Evolutionary conservation across 1,140 invertebrate genomes (phyloP).

Genomic region (Danaus melanippus): DNA sequence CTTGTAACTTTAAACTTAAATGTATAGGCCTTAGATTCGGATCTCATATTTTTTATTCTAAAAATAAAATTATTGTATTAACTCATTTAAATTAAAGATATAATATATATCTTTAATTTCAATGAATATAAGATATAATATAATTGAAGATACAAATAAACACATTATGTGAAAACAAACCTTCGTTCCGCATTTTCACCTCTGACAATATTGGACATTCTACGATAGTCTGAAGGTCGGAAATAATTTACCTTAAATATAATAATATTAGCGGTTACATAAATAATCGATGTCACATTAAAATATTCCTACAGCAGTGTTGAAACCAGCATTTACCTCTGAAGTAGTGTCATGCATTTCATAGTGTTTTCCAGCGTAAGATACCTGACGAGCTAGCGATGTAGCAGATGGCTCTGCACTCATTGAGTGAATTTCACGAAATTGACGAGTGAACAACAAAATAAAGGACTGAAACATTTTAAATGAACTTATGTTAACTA

Average conservation of each 20-base stretch:
- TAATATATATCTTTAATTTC: too few species aligned
- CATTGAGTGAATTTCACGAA: conserved; percentile 36
- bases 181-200: conserved; percentile 56
- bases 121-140: too few species aligned
- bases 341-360: conserved; percentile 41
- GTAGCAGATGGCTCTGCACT: conserved; percentile 13
- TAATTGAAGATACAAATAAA: conserved; percentile 5
- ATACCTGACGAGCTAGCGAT: conserved; percentile 30
- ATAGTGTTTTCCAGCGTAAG: conserved; percentile 43
- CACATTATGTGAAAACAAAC: conserved; percentile 19
- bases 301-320: too few species aligned
- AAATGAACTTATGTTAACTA: neutral
- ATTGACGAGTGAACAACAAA: conserved; percentile 70
- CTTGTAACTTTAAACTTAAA: conserved; percentile 7
- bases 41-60: conserved; percentile 49
- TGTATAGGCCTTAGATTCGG: conserved; percentile 16
- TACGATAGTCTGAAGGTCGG: conserved; percentile 72
- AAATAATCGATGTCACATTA: neutral
- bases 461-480: conserved; percentile 60
- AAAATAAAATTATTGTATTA: conserved; percentile 15
- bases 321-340: conserved; percentile 27
- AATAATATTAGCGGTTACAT: neutral
- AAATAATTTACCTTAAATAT: conserved; percentile 52
- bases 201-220: conserved; percentile 67
- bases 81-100: conserved; percentile 1